phyloP scores from a whole-genome alignment of 2,113 vertebrate genomes.

The Oostethus manadensis region DNA sequence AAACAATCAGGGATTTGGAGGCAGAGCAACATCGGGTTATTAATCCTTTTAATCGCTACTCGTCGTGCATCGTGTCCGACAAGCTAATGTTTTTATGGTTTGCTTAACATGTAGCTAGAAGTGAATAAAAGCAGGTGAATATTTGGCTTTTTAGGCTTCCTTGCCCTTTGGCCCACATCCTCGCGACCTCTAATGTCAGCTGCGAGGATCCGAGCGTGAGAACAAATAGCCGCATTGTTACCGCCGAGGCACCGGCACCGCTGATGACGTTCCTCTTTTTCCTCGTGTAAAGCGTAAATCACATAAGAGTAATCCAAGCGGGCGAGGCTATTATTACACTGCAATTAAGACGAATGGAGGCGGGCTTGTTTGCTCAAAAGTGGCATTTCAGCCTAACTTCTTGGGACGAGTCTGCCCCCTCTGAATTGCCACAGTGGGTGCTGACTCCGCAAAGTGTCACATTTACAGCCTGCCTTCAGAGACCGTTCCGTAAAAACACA shows the following conservation, averaged over 20 bases:
- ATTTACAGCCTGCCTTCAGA: background rate
- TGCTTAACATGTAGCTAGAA: slow-evolving; percentile 31
- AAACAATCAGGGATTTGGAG: slow-evolving; percentile 50
- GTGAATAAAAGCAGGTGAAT: slow-evolving; percentile 44
- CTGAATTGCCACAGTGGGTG: background rate
- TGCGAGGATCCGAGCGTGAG: background rate
- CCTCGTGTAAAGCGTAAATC: slow-evolving; percentile 33
- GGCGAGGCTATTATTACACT: too few species aligned
- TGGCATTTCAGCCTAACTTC: too few species aligned
- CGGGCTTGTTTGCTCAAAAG: too few species aligned
- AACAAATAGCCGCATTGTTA: slow-evolving; percentile 4
- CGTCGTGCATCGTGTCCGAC: background rate
- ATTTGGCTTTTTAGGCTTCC: background rate
- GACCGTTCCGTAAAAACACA: too few species aligned
- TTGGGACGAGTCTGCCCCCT: too few species aligned
- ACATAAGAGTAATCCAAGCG: slow-evolving; percentile 1
- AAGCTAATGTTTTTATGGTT: slow-evolving; percentile 24
- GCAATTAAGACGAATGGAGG: too few species aligned
- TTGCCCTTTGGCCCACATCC: background rate
- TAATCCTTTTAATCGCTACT: slow-evolving; percentile 4
- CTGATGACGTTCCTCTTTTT: slow-evolving; percentile 12
- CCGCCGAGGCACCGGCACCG: too few species aligned
- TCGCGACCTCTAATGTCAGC: background rate
- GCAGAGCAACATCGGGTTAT: slow-evolving; percentile 11
- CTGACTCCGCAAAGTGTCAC: slow-evolving; percentile 2